Percentiles rank a stretch among this genome's conserved stretches.
phyloP scores from a whole-genome alignment of 2,113 vertebrate genomes.

The Rattus norvegicus region DNA sequence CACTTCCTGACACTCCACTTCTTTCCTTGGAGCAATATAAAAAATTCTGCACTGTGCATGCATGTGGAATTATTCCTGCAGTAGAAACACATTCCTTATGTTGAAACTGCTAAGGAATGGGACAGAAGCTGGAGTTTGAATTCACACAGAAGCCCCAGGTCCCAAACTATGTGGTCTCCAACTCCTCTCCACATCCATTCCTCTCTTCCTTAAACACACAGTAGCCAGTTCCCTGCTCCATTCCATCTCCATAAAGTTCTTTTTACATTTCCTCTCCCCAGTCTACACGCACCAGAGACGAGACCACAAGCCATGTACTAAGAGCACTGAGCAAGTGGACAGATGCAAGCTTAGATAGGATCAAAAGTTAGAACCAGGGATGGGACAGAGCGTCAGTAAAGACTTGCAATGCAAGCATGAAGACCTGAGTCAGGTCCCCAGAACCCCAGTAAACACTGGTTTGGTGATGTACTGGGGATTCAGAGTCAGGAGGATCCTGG shows the following conservation, averaged over 20 bases:
- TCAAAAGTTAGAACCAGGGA: not conserved
- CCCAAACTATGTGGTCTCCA: not conserved
- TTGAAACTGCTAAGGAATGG: not conserved
- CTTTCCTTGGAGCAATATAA: not conserved
- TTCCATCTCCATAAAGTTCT: not conserved
- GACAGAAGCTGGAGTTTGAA: not conserved
- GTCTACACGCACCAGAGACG: not conserved
- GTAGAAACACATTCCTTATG: not conserved
- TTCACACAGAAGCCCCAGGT: not conserved
- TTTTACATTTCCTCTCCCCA: not conserved
- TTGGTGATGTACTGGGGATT: not conserved
- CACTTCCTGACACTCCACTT: rapidly evolving
- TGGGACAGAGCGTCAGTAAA: not conserved
- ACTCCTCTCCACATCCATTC: not conserved
- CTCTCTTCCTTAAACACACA: not conserved
- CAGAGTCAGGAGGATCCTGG: not conserved
- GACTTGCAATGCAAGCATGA: not conserved
- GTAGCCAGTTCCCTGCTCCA: not conserved
- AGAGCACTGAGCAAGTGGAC: not conserved
- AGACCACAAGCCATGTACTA: not conserved
- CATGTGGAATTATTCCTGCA: not conserved
- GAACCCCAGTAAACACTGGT: not conserved
- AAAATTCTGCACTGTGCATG: not conserved
- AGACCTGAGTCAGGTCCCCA: no score
- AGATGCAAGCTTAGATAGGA: not conserved